A percentile compares a stretch with the other conserved stretches of the same genome.
phyloP scores from a whole-genome alignment of 2,888 invertebrate species.

The Cremastinae sp. region DNA sequence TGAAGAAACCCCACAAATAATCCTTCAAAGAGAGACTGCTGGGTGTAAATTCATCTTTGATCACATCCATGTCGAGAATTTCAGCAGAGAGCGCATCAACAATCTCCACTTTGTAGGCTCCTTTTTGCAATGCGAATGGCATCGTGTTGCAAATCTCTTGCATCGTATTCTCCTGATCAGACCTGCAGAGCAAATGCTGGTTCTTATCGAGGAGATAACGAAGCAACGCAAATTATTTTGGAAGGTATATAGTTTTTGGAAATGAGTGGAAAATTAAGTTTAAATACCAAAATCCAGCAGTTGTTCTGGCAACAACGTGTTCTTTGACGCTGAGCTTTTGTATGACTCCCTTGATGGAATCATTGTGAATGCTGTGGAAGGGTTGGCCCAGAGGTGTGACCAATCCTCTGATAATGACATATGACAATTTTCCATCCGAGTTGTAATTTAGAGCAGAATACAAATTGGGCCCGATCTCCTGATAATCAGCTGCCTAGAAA shows the following conservation, averaged over 20 bases:
- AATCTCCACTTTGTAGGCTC: conserved; percentile 86
- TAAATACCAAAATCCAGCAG: conserved; percentile 89
- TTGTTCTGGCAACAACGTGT: conserved; percentile 90
- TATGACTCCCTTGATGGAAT: conserved; percentile 88
- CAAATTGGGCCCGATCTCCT: conserved; percentile 85
- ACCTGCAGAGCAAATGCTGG: conserved; percentile 77
- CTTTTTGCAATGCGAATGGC: conserved; percentile 88
- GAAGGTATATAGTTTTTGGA: neutral
- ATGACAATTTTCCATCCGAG: conserved; percentile 86
- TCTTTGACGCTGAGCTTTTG: conserved; percentile 91
- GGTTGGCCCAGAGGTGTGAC: conserved; percentile 89
- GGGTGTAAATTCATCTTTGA: conserved; percentile 91
- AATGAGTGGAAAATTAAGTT: neutral
- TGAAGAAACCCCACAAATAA: conserved; percentile 92
- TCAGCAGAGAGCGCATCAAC: conserved; percentile 89
- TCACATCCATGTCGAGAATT: conserved; percentile 89
- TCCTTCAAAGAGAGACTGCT: conserved; percentile 88
- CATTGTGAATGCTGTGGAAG: conserved; percentile 88
- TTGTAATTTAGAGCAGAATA: conserved; percentile 84
- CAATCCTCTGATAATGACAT: conserved; percentile 88
- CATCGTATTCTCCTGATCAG: conserved; percentile 89
- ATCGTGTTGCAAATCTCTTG: conserved; percentile 90
- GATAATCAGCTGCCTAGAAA: conserved; percentile 85
- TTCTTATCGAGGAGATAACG: neutral
- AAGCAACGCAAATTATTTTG: neutral